Conservation (phyloP, 2,113 vertebrate species). For the Nerophis lumbriciformis region DNA sequence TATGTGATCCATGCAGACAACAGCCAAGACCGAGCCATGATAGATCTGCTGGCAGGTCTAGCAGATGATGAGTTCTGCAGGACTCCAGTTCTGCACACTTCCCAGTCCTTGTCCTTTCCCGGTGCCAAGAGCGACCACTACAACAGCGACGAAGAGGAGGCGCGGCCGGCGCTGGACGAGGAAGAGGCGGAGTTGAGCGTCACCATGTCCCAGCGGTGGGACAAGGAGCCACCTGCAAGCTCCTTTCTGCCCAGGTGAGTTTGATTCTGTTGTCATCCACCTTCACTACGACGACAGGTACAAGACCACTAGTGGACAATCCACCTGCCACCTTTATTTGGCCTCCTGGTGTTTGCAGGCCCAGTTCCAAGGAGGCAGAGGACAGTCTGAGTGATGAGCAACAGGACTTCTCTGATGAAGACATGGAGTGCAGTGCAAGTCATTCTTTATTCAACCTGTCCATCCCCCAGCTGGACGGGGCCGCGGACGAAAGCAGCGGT, state of each 20-base stretch:
- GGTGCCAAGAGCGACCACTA: conserved; percentile 74
- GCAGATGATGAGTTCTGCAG: conserved; percentile 82
- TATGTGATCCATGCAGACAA: conserved; percentile 58
- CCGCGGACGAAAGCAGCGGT: conserved; percentile 96
- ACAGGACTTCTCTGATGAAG: conserved; percentile 85
- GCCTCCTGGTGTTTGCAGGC: conserved; percentile 54
- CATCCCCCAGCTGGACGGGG: conserved; percentile 96
- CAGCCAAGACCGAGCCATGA: conserved; percentile 83
- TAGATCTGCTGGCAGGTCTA: conserved; percentile 85
- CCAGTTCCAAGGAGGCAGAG: conserved; percentile 68
- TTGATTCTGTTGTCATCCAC: background rate
- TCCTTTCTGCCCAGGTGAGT: conserved; percentile 71
- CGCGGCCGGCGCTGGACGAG: conserved; percentile 81
- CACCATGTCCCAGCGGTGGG: conserved; percentile 96
- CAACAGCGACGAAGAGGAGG: conserved; percentile 98
- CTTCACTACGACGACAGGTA: background rate
- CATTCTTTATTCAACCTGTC: conserved; percentile 82
- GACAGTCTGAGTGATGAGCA: conserved; percentile 82
- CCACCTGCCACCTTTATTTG: background rate
- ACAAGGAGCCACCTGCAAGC: conserved; percentile 71
- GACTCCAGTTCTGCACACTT: conserved; percentile 63
- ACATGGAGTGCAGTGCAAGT: conserved; percentile 90
- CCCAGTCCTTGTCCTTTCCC: conserved; percentile 65
- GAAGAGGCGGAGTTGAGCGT: conserved; percentile 91
- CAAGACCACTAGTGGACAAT: background rate